phyloP scores from a whole-genome alignment of 2,797 vertebrate genomes.

The Mus spretus region DNA sequence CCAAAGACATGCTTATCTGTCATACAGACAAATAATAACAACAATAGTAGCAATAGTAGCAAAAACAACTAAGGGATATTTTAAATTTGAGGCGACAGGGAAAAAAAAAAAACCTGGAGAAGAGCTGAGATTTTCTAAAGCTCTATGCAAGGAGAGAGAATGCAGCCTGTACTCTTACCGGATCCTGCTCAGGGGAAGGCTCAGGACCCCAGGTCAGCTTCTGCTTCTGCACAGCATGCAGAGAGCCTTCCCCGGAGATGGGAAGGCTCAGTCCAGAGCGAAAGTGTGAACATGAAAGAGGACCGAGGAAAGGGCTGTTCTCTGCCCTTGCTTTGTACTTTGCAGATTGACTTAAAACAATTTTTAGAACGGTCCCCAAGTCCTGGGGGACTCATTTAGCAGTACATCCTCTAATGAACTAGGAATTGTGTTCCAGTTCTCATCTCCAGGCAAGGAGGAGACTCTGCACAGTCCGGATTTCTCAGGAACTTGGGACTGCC shows the following conservation, averaged over 20 bases:
- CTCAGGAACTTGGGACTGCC: not conserved
- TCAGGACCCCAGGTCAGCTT: not conserved
- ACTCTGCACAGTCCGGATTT: not conserved
- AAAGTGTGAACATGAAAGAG: not conserved
- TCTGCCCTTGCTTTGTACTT: slow-evolving; percentile 61
- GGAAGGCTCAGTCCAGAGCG: not conserved
- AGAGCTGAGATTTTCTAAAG: not conserved
- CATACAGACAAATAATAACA: not conserved
- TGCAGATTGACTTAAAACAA: slow-evolving; percentile 59
- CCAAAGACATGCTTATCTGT: not conserved
- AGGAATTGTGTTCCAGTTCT: not conserved
- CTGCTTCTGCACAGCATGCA: not conserved
- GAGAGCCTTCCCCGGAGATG: not conserved
- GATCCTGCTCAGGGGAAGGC: not conserved
- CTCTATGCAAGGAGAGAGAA: not conserved
- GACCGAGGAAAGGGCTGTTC: slow-evolving; percentile 22
- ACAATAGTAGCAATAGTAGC: not conserved
- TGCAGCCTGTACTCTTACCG: fast-evolving
- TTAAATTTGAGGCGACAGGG: not conserved
- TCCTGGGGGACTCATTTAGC: slow-evolving; percentile 76
- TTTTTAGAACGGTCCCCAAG: slow-evolving; percentile 67
- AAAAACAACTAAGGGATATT: not conserved
- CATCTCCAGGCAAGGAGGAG: slow-evolving; percentile 51
- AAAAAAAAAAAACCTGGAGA: not conserved
- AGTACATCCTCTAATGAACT: slow-evolving; percentile 70